Evolutionary conservation across 2,113 vertebrate species (phyloP).

Genomic region (Cephalopterus ornatus): DNA sequence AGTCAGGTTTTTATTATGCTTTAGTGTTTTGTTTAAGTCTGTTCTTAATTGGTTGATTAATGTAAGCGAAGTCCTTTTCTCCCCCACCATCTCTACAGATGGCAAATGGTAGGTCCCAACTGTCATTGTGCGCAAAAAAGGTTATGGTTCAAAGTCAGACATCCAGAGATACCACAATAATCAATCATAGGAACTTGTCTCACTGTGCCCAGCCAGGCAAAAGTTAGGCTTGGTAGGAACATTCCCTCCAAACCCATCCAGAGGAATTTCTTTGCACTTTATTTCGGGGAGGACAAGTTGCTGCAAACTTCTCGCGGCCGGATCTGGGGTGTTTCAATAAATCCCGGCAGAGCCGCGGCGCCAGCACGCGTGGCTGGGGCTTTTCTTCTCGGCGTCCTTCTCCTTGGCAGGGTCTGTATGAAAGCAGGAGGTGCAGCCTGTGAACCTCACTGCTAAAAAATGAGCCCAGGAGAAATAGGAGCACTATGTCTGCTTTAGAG

Average conservation of each 20-base stretch:
- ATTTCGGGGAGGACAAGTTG: background rate
- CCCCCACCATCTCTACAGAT: slow-evolving; percentile 75
- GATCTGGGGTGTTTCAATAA: background rate
- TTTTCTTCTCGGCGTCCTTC: background rate
- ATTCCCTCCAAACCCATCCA: slow-evolving; percentile 25
- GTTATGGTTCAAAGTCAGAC: slow-evolving; percentile 87
- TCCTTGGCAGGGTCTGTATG: background rate
- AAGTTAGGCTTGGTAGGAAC: slow-evolving; percentile 66
- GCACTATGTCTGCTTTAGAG: slow-evolving; percentile 10
- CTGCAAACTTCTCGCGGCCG: background rate
- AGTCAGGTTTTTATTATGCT: slow-evolving; percentile 77
- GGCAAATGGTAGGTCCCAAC: slow-evolving; percentile 81
- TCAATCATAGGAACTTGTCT: slow-evolving; percentile 80
- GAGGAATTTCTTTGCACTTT: slow-evolving; percentile 28
- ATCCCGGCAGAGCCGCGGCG: background rate
- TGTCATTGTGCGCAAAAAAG: slow-evolving; percentile 76
- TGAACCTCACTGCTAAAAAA: background rate
- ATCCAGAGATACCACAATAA: slow-evolving; percentile 79
- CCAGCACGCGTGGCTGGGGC: accelerated
- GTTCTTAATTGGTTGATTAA: slow-evolving; percentile 82
- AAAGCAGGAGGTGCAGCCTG: background rate
- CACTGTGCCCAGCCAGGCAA: slow-evolving; percentile 76
- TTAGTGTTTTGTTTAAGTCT: slow-evolving; percentile 78
- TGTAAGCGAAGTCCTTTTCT: slow-evolving; percentile 69
- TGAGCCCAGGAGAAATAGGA: background rate